phyloP scores from a whole-genome alignment of 2,888 invertebrate genomes.

The Cecidostiba fungosa region DNA sequence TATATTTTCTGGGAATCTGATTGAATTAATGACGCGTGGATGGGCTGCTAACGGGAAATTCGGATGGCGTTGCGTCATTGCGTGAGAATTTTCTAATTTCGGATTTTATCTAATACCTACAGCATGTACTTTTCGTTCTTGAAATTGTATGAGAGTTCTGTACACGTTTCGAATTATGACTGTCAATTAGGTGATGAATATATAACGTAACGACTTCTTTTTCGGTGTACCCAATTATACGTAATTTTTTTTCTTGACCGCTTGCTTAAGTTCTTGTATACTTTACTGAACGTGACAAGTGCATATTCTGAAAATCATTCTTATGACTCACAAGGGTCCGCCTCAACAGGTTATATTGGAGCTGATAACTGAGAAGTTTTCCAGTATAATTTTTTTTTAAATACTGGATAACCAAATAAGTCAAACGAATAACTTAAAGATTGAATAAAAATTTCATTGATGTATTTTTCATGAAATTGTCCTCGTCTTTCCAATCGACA shows the following conservation, averaged over 20 bases:
- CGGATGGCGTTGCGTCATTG: slow-evolving; percentile 6
- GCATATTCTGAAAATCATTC: slow-evolving; percentile 9
- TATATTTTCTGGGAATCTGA: slow-evolving; percentile 29
- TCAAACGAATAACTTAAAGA: too few species aligned
- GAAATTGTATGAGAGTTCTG: background rate
- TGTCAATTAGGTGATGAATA: background rate
- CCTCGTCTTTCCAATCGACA: background rate
- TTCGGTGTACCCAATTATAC: slow-evolving; percentile 7
- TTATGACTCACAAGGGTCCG: background rate
- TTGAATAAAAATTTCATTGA: background rate
- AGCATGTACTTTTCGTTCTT: background rate
- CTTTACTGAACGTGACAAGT: background rate
- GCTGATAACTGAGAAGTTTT: background rate
- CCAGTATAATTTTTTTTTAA: too few species aligned
- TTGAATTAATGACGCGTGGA: slow-evolving; percentile 16
- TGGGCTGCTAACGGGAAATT: background rate
- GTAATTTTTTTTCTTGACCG: slow-evolving; percentile 25
- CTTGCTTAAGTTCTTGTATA: background rate
- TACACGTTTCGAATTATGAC: background rate
- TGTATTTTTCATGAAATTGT: background rate
- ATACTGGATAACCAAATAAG: too few species aligned
- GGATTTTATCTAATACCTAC: background rate
- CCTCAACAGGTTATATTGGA: background rate
- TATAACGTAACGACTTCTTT: background rate
- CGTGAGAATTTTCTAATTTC: slow-evolving; percentile 8